phyloP scores from a whole-genome alignment of 2,797 vertebrate species.

The Echiichthys vipera region DNA sequence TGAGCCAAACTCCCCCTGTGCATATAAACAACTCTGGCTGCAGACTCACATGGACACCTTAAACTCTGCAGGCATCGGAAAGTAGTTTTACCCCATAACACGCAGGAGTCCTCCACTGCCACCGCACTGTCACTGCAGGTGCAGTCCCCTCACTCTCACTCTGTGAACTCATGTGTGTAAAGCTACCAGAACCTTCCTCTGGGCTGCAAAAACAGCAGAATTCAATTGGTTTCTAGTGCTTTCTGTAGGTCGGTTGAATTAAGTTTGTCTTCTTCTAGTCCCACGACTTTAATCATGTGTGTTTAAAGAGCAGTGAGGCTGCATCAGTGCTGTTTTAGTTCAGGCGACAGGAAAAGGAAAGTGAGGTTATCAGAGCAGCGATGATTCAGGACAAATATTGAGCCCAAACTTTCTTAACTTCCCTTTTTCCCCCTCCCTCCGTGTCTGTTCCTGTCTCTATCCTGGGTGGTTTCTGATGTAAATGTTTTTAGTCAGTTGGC shows the following conservation, averaged over 20 bases:
- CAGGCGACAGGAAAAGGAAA: neutral
- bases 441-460: conserved; percentile 51
- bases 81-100: conserved; percentile 25
- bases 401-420: conserved; percentile 14
- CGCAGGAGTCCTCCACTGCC: conserved; percentile 45
- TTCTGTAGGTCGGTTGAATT: neutral
- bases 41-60: conserved; percentile 43
- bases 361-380: neutral
- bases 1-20: conserved; percentile 22
- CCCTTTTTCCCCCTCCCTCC: neutral
- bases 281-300: neutral
- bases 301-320: neutral
- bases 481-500: conserved; percentile 99
- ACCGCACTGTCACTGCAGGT: conserved; percentile 55
- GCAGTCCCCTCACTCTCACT: neutral
- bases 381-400: conserved; percentile 1
- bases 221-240: neutral
- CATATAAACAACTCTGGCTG: conserved; percentile 26
- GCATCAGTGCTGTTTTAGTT: neutral
- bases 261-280: neutral
- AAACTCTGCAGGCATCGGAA: conserved; percentile 3
- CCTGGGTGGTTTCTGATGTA: conserved; percentile 96
- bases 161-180: neutral
- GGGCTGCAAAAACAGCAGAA: neutral
- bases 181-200: neutral